Percentiles rank a stretch among this genome's conserved stretches.
These are phyloP conservation scores for Lysandra bellargus DNA, from an alignment of 2,888 invertebrate genomes.

Conservation along the genomic window DNA sequence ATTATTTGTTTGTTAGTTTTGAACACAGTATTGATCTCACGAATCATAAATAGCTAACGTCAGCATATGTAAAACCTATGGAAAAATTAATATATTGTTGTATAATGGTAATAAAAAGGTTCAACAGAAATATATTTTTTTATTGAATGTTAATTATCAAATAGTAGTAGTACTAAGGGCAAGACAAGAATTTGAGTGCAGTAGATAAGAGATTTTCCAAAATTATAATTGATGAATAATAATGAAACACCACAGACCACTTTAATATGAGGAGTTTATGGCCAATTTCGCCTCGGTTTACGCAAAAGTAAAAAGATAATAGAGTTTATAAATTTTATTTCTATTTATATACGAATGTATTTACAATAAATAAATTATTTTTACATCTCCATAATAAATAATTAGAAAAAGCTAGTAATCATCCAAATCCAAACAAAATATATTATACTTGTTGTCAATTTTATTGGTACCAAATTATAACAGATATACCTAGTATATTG, in stretches of 20 bases:
- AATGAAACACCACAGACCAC: not conserved
- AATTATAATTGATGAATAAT: too few relatives aligned
- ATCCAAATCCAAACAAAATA: not conserved
- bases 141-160: not conserved
- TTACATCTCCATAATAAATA: not conserved
- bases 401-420: not conserved
- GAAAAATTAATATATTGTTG: slow-evolving; percentile 31
- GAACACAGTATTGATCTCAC: slow-evolving; percentile 30
- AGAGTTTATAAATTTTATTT: not conserved
- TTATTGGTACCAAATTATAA: not conserved
- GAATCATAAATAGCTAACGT: slow-evolving; percentile 28
- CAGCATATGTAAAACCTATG: slow-evolving; percentile 24
- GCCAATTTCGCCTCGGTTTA: not conserved
- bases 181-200: not conserved
- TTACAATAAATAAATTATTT: slow-evolving; percentile 11
- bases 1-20: slow-evolving; percentile 23
- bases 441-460: not conserved
- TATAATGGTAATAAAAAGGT: slow-evolving; percentile 30
- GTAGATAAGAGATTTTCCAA: not conserved
- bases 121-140: not conserved
- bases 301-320: not conserved
- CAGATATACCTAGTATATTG: too few relatives aligned
- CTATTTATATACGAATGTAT: slow-evolving; percentile 11
- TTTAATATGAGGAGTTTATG: too few relatives aligned
- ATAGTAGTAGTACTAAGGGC: not conserved